A percentile compares a stretch with the other conserved stretches of the same genome.
Conservation (phyloP, 2,797 vertebrate genomes). For the Orientallactaga sibirica region DNA sequence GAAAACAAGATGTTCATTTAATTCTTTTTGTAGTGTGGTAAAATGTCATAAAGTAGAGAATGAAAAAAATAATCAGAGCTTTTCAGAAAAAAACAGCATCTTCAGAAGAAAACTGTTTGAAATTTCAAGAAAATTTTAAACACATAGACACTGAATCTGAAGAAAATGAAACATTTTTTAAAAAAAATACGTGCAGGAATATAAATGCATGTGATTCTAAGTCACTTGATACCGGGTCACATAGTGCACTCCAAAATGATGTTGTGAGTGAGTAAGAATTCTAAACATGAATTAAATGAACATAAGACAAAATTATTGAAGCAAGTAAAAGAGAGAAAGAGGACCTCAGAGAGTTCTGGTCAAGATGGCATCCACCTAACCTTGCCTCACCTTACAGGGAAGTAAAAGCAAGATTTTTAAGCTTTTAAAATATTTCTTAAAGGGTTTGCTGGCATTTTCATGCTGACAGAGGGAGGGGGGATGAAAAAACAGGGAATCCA, state of each 20-base stretch:
- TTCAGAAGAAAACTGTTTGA: slow-evolving; percentile 66
- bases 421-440: too few species aligned
- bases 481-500: too few species aligned
- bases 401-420: neutral
- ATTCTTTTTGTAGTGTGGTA: slow-evolving; percentile 90
- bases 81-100: slow-evolving; percentile 62
- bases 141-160: slow-evolving; percentile 61
- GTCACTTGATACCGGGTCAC: slow-evolving; percentile 13
- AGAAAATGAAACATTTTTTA: slow-evolving; percentile 13
- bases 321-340: slow-evolving; percentile 92
- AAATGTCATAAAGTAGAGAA: slow-evolving; percentile 93
- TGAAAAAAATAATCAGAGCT: slow-evolving; percentile 80
- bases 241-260: slow-evolving; percentile 44
- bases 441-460: too few species aligned
- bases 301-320: slow-evolving; percentile 89
- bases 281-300: slow-evolving; percentile 80
- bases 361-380: slow-evolving; percentile 82
- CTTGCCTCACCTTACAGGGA: slow-evolving; percentile 74
- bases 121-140: slow-evolving; percentile 72
- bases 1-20: slow-evolving; percentile 94
- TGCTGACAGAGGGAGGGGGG: too few species aligned
- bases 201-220: neutral
- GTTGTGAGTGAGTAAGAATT: slow-evolving; percentile 12
- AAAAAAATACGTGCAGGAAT: slow-evolving; percentile 63
- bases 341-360: slow-evolving; percentile 92